A percentile compares a stretch with the other conserved stretches of the same genome.
Evolutionary conservation across 1,140 invertebrate species (phyloP).

Genomic region (Danaus plexippus): DNA sequence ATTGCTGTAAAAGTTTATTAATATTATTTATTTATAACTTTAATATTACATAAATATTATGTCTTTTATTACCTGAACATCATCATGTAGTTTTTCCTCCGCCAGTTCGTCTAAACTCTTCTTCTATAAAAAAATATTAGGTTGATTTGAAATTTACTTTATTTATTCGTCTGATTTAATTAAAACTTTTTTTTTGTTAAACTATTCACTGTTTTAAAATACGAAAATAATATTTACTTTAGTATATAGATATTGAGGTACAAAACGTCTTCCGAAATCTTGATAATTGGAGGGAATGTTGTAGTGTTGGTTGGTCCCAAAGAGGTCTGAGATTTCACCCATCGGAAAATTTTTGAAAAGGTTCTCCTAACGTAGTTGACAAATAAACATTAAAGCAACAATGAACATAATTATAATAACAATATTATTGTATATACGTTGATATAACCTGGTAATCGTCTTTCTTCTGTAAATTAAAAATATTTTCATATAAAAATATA

Average conservation of each 20-base stretch:
- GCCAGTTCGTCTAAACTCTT: constrained; percentile 11
- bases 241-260: constrained; percentile 31
- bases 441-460: no score
- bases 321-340: constrained; percentile 23
- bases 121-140: constrained; percentile 15
- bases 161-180: not conserved
- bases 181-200: not conserved
- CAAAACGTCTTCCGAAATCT: constrained; percentile 37
- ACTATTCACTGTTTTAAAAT: not conserved
- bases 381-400: not conserved
- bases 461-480: no score
- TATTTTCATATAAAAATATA: no score
- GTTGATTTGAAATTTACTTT: not conserved
- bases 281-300: constrained; percentile 24
- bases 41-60: not conserved
- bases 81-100: constrained; percentile 18
- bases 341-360: constrained; percentile 14
- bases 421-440: no score
- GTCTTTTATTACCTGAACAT: constrained; percentile 16
- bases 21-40: not conserved
- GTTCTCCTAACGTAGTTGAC: constrained; percentile 7
- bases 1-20: constrained; percentile 10
- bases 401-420: not conserved
- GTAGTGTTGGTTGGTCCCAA: constrained; percentile 33
- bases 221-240: constrained; percentile 19